Percentiles rank a stretch among this genome's conserved stretches.
Evolutionary conservation across 2,797 vertebrate species (phyloP).

Genomic region (Eospalax fontanierii): DNA sequence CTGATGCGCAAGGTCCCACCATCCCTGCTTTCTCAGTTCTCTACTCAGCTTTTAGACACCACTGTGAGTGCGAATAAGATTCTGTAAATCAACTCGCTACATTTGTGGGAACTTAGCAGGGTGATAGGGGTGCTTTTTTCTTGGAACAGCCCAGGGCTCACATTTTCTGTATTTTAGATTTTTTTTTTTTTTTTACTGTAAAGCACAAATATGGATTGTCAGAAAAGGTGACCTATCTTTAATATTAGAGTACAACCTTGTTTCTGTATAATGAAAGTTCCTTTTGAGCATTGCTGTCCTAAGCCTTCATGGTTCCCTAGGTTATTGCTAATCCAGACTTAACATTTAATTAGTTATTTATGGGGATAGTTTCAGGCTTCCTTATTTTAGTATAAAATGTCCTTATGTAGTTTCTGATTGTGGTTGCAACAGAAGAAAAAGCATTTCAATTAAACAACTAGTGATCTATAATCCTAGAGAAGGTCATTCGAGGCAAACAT

Average conservation of each 20-base stretch:
- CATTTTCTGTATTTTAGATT: no score
- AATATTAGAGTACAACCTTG: constrained; percentile 31
- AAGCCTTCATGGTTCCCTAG: background rate
- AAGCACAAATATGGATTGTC: background rate
- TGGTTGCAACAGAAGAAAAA: background rate
- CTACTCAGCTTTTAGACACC: background rate
- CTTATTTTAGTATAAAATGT: background rate
- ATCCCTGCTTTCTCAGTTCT: background rate
- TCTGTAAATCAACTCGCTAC: background rate
- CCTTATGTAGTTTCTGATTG: background rate
- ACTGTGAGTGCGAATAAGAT: background rate
- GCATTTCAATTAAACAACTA: background rate
- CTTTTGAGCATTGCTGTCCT: background rate
- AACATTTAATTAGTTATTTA: constrained; percentile 23
- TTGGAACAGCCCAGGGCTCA: background rate
- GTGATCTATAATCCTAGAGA: background rate
- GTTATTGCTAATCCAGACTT: background rate
- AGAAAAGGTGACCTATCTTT: constrained; percentile 63
- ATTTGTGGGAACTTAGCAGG: background rate
- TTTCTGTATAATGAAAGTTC: constrained; percentile 64
- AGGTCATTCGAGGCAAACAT: background rate
- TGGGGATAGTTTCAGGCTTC: background rate
- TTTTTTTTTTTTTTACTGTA: constrained; percentile 18
- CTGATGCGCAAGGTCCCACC: background rate
- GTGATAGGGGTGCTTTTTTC: background rate